These are phyloP conservation scores for Teleopsis dalmanni DNA, from an alignment of 1,140 invertebrate species.

Conservation along the genomic window DNA sequence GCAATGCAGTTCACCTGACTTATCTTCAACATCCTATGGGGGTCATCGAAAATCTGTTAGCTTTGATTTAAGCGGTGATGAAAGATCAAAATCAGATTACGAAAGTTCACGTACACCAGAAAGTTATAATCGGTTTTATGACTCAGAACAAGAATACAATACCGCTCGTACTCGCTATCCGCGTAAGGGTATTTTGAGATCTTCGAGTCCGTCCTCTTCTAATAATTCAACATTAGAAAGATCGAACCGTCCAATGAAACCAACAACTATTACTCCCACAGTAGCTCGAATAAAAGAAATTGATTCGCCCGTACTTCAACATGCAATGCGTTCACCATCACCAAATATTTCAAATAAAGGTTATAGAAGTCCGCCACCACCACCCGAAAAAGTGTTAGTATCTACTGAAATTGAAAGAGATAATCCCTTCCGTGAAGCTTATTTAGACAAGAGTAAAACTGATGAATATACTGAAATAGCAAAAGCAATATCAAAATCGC, in stretches of 20 bases:
- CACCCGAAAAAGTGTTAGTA: conserved; percentile 2
- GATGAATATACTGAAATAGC: conserved; percentile 38
- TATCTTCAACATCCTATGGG: conserved; percentile 11
- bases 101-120: conserved; percentile 38
- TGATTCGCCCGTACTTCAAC: conserved; percentile 28
- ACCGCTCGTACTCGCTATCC: conserved; percentile 22
- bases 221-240: conserved; percentile 26
- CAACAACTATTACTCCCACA: conserved; percentile 25
- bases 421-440: conserved; percentile 34
- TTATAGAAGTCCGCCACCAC: conserved; percentile 14
- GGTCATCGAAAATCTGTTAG: conserved; percentile 41
- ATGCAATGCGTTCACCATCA: conserved; percentile 27
- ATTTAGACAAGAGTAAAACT: conserved; percentile 5
- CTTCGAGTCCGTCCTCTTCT: conserved; percentile 33
- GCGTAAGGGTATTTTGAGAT: conserved; percentile 36
- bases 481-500: conserved; percentile 31
- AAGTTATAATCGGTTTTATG: conserved; percentile 24
- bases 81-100: conserved; percentile 36
- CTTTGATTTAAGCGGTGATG: conserved; percentile 42
- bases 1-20: conserved; percentile 30
- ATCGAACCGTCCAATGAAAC: conserved; percentile 19
- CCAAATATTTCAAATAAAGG: conserved; percentile 15
- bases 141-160: conserved; percentile 36
- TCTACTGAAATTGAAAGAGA: conserved; percentile 32
- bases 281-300: conserved; percentile 36